phyloP scores from a whole-genome alignment of 2,888 invertebrate genomes.

The Poecilus cupreus region DNA sequence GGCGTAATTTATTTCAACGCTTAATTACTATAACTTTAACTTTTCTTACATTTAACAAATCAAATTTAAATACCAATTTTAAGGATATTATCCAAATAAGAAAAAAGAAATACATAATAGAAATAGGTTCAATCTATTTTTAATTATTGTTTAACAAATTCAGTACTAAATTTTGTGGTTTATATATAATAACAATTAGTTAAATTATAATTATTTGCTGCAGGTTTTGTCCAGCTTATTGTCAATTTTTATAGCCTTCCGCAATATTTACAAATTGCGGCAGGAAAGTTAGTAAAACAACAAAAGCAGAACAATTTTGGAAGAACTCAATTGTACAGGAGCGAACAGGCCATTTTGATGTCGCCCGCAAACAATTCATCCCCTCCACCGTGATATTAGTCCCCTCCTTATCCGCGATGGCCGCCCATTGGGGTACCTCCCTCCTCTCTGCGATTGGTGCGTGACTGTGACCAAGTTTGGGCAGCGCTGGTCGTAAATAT shows the following conservation, averaged over 20 bases:
- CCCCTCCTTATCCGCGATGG: conserved; percentile 71
- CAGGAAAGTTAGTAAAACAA: background rate
- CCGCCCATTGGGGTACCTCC: conserved; percentile 65
- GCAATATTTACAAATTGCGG: conserved; percentile 11
- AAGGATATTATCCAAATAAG: no score
- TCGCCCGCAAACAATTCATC: conserved; percentile 13
- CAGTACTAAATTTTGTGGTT: no score
- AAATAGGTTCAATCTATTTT: no score
- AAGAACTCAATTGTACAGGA: background rate
- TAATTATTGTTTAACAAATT: no score
- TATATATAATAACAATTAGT: no score
- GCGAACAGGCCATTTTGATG: conserved; percentile 50
- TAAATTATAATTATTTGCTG: no score
- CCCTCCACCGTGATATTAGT: conserved; percentile 51
- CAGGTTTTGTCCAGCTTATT: background rate
- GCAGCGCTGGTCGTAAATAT: conserved; percentile 68
- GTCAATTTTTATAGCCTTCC: no score
- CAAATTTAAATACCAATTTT: no score
- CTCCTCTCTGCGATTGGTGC: conserved; percentile 67
- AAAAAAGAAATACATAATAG: no score
- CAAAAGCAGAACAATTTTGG: background rate
- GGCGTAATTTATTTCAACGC: no score
- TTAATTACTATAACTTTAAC: no score
- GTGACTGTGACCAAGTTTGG: conserved; percentile 67
- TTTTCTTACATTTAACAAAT: no score